A percentile compares a stretch with the other conserved stretches of the same genome.
These are phyloP conservation scores for Imbricaverruca yamaguchii DNA, from an alignment of 2,888 invertebrate species.

Conservation along the genomic window DNA sequence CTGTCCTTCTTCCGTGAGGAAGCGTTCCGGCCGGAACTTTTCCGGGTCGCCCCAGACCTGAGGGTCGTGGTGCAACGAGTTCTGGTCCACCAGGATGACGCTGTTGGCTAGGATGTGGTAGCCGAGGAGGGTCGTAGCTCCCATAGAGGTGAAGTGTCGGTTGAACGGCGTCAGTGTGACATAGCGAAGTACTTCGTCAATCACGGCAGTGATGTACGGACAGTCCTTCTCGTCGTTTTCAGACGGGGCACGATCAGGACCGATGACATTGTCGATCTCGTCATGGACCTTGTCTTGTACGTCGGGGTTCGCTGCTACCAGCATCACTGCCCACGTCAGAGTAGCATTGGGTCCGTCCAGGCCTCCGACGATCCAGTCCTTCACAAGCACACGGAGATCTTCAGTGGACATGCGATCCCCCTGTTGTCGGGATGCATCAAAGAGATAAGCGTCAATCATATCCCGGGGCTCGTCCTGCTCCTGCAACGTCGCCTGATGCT, in stretches of 20 bases:
- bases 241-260: background rate
- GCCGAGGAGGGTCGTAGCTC: background rate
- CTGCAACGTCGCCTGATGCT: background rate
- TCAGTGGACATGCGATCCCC: background rate
- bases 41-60: background rate
- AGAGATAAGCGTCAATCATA: background rate
- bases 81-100: background rate
- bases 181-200: background rate
- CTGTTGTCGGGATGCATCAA: background rate
- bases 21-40: background rate
- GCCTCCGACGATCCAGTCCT: background rate
- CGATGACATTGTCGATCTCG: background rate
- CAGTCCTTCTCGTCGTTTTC: background rate
- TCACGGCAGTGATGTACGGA: background rate
- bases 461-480: background rate
- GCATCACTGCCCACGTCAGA: background rate
- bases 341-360: background rate
- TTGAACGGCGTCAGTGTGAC: background rate
- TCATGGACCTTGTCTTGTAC: background rate
- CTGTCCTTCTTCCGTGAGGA: background rate
- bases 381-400: background rate
- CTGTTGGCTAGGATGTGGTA: constrained; percentile 1
- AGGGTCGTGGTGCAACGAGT: background rate
- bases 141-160: background rate
- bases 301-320: background rate